Conservation (phyloP, 2,113 vertebrate species). For the Thryonomys swinderianus region DNA sequence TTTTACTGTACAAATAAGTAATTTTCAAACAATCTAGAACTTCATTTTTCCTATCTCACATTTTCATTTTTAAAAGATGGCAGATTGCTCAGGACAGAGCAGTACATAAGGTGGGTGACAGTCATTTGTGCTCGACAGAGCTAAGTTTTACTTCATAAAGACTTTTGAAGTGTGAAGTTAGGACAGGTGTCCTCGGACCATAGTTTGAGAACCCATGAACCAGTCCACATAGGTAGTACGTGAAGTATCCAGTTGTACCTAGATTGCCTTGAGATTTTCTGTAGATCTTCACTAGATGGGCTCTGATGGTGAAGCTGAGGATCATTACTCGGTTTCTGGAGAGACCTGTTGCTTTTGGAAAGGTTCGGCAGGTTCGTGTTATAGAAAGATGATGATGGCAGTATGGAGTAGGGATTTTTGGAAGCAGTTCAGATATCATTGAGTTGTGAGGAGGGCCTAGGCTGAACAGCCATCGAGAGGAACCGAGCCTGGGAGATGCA, state of each 20-base stretch:
- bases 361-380: slow-evolving; percentile 15
- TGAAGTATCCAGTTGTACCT: not conserved
- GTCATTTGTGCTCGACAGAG: not conserved
- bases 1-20: slow-evolving; percentile 25
- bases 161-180: not conserved
- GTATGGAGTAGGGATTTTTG: not conserved
- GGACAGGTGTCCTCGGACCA: not conserved
- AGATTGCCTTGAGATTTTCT: slow-evolving; percentile 14
- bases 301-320: slow-evolving; percentile 34
- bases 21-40: not conserved
- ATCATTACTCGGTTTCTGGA: not conserved
- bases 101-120: not conserved
- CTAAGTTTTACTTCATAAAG: not conserved
- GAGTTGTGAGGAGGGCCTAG: not conserved
- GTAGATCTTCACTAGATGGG: not conserved
- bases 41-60: not conserved
- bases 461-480: not conserved
- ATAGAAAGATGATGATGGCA: slow-evolving; percentile 41
- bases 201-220: slow-evolving; percentile 27
- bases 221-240: not conserved
- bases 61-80: not conserved
- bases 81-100: not conserved
- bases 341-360: not conserved
- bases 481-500: not conserved
- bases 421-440: not conserved